Evolutionary conservation across 2,888 invertebrate genomes (phyloP), one percentile per base, ranked within the genome.

Genomic region (Mesopsocus fuscifrons): DNA sequence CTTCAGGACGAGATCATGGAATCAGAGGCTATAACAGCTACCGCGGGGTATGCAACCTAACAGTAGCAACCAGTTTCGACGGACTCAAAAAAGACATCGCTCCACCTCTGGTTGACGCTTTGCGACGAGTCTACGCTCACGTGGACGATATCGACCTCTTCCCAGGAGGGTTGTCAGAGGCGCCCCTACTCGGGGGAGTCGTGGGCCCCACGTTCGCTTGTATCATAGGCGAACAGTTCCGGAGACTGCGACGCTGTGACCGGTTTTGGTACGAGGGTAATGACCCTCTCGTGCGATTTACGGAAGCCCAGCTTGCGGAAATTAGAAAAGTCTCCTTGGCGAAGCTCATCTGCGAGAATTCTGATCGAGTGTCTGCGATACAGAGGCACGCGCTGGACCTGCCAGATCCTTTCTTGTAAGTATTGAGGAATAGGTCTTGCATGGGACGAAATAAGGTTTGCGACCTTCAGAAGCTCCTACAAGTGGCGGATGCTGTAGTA

Each of bases 151-250:
- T 72, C 40, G 63, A 72, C 51, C 53, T 71, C 9, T 72, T 72
- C 54, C 64, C 68, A 9, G 72, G 71, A 41, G 67, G 67, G 1
- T 57, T 72, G 53, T 59, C 66, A 2, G 72, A 73, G 51, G 59
- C 56, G 2, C 60, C 69, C 0, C 55, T 69, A n/a, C 60, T 59
- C 33, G 71, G 69, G 4, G 69, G 62, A 2, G 54, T 64, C 9
- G 62, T 72, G 3, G 72, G 72, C 2, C 71, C 70, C 1, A 69
- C 71, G 1, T 65, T 71, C 47, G 69, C 67, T 18, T 73, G 71
- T 52, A 60, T 72, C 43, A 63, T 73, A 32, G 71, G 64, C 2
- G 59, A 60, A 47, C 71, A 72, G 55, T 69, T 69, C 53, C 49
- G 57, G 15, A 52, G 57, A 33, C 52, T 68, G 13, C 55, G 63